These are phyloP conservation scores for Anabacerthia variegaticeps DNA, from an alignment of 2,797 vertebrate genomes.

Conservation along the genomic window DNA sequence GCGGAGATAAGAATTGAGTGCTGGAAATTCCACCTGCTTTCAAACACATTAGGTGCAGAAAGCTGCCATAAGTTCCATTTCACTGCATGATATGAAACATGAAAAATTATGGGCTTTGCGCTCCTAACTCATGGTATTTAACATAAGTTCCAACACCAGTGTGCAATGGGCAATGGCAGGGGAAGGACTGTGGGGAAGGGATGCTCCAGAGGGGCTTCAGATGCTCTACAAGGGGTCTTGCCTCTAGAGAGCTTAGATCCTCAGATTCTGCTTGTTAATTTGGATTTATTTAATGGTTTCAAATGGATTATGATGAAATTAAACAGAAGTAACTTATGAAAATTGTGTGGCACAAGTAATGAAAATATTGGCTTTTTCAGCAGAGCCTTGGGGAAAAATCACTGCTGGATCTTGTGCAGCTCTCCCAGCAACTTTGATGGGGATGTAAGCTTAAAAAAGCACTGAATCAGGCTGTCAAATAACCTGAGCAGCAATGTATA, in stretches of 20 bases:
- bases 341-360: not conserved
- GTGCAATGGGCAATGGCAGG: not conserved
- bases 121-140: not conserved
- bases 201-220: not conserved
- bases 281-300: not conserved
- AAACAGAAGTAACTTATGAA: not conserved
- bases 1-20: not conserved
- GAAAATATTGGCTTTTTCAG: not conserved
- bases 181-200: not conserved
- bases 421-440: not conserved
- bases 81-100: not conserved
- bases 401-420: not conserved
- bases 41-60: not conserved
- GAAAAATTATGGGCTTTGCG: not conserved
- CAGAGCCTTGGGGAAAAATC: not conserved
- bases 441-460: not conserved
- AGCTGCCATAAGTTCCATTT: not conserved
- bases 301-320: not conserved
- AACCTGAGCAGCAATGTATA: not conserved
- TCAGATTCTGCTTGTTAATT: not conserved
- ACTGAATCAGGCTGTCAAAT: not conserved
- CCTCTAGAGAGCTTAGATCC: not conserved
- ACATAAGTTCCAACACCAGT: rapidly evolving
- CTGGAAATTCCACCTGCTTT: not conserved
- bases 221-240: not conserved